Base-by-base conservation (phyloP, 1,140 invertebrate species). In the Drosophila littoralis region DNA sequence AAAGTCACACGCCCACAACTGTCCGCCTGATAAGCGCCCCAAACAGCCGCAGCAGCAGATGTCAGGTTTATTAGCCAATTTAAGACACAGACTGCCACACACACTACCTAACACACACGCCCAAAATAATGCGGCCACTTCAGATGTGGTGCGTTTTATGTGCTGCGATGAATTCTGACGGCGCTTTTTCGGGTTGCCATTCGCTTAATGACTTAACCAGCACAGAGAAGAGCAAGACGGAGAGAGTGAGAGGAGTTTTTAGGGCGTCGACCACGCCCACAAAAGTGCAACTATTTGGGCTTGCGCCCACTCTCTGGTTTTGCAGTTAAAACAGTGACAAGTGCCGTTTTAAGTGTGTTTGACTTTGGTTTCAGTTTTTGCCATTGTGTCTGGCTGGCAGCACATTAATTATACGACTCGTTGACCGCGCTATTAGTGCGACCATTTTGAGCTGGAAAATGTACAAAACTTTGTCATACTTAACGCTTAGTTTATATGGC, bases 11-110 rank as follows among this genome's bases (percentile, higher is more conserved):
- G 80, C 75, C 75, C 60, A 43, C 35, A 22, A 15, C 50, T 75
- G 28, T 35, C 13, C 32, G 46, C 13, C 55, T 38, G n/a, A 15
- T 43, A 17, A 65, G 59, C 46, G 22, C 32, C 64, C 64, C 42
- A 7, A 13, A 22, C 9, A 52, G 22, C 22, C 22, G 22, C 68
- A 54, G 22, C 64, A 72, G 38, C 69, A 79, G 79, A 81, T 86
- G 82, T 77, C 83, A 73, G 79, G 84, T 86, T 86, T 86, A 86
- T 86, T 86, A 88, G 83, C 83, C 83, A 86, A 86, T 86, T 86
- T 88, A 74, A 88, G 83, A 83, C 71, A 85, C 76, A 85, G 80
- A 76, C 75, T 75, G 76, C 70, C 83, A 51, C 63, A 52, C 55
- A 48, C 55, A 60, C 55, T 54, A 32, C 40, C 35, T 54, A 15